A percentile compares a stretch with the other conserved stretches of the same genome.
Conservation (phyloP, 2,113 vertebrate genomes). For the Macroglossus sobrinus region DNA sequence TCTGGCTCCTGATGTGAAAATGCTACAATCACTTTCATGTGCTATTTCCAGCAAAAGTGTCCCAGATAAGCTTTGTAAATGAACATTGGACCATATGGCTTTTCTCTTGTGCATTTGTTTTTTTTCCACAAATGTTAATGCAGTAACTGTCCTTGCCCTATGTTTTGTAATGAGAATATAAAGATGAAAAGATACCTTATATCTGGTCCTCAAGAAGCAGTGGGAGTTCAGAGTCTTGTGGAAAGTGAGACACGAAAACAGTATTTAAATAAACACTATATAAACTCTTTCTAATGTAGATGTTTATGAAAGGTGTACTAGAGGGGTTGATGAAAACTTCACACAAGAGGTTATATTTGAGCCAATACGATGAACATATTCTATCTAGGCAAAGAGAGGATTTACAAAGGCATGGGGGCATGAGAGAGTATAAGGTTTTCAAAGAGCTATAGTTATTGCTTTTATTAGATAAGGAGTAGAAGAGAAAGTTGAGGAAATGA, state of each 20-base stretch:
- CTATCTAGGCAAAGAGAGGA: not conserved
- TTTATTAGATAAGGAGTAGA: not conserved
- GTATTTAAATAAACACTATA: not conserved
- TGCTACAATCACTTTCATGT: not conserved
- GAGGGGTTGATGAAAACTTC: not conserved
- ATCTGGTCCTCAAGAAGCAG: not conserved
- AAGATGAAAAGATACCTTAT: not conserved
- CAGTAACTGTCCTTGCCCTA: not conserved
- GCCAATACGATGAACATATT: not conserved
- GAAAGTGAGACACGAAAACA: not conserved
- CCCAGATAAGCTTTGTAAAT: slow-evolving; percentile 1
- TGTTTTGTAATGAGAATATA: not conserved
- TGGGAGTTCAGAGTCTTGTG: not conserved
- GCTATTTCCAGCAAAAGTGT: not conserved
- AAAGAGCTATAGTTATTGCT: not conserved
- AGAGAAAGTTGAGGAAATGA: not conserved
- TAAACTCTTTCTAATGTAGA: not conserved
- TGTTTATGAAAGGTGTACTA: not conserved
- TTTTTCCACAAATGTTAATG: slow-evolving; percentile 12
- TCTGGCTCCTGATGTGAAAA: not conserved
- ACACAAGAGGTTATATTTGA: not conserved
- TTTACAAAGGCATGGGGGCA: not conserved
- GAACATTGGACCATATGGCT: not conserved
- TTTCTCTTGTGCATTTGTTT: not conserved
- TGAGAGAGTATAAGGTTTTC: not conserved